Evolutionary conservation across 2,113 vertebrate species (phyloP), one percentile per base, ranked within the genome.

Genomic region (Indri indri): DNA sequence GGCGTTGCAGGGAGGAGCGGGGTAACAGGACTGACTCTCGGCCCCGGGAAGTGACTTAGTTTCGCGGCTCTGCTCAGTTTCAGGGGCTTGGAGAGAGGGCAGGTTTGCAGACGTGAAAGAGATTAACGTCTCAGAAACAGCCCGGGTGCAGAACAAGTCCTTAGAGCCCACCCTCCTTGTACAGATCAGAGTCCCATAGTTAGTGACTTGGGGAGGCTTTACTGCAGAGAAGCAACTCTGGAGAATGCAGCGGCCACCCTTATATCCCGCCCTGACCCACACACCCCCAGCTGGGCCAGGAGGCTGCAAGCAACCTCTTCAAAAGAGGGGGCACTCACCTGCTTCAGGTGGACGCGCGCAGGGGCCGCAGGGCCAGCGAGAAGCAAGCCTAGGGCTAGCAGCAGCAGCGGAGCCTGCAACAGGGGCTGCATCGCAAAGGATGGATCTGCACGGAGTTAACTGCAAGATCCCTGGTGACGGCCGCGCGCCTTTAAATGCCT

Each of bases 331-430:
- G 5, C n/a, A 54, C 97, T 97, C 81, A 97, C 97, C 71, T 5
- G 77, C 8, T n/a, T 73, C 27, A 2, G 2, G 6, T 1, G 0
- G 22, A 45, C 0, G 34, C 17, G 79, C 2, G 61, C 82, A 16
- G 59, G 50, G 23, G 57, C 66, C 5, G 65, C 88, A 4, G 76
- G 90, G 37, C 76, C 57, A 3, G 45, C 73, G 34, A 97, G 68
- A 27, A 97, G 86, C 82, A 92, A 77, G 91, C 71, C 89, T 18
- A 98, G 74, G 47, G 59, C 40, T 23, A 94, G 25, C 77, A 94
- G 23, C 82, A 97, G 93, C 52, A 95, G 42, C 65, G 1, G 23
- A 42, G 77, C 47, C 61, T 10, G 88, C 88, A 74, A 52, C 63
- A 1, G 23, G 1, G 30, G 0, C 1, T 0, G 54, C 95, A 93